Percentiles rank a stretch among this genome's conserved stretches.
phyloP scores from a whole-genome alignment of 2,888 invertebrate species.

The Lasioglossum figueresi region DNA sequence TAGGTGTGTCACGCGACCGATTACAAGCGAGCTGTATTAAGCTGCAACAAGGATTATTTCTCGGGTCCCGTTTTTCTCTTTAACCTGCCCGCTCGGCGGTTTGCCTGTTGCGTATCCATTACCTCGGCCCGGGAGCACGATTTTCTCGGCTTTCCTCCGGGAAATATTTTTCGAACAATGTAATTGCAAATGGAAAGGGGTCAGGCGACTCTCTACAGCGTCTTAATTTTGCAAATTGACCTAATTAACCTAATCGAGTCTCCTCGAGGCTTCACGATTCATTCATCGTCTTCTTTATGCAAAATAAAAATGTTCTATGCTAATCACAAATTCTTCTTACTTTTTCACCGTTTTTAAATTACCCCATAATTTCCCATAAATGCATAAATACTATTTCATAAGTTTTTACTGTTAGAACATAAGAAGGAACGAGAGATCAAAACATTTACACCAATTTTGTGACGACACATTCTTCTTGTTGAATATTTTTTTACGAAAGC shows the following conservation, averaged over 20 bases:
- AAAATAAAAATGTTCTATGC: no score
- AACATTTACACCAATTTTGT: neutral
- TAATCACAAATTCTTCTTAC: neutral
- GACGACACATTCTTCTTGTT: neutral
- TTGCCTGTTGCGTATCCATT: conserved; percentile 25
- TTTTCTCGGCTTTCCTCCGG: neutral
- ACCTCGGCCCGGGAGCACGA: neutral
- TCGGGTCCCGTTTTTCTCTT: conserved; percentile 53
- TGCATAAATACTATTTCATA: neutral
- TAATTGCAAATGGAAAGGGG: neutral
- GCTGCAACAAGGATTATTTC: conserved; percentile 59
- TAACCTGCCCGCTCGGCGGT: neutral
- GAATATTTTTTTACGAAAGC: neutral
- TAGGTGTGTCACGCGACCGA: conserved; percentile 61
- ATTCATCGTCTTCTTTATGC: neutral
- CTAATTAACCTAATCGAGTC: neutral
- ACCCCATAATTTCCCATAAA: no score
- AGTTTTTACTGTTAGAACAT: neutral
- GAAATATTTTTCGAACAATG: neutral
- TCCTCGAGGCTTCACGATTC: no score
- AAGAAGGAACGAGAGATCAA: neutral
- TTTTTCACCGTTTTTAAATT: neutral
- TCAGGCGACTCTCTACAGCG: neutral
- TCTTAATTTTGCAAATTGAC: neutral
- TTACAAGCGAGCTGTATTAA: conserved; percentile 39